Evolutionary conservation across 2,888 invertebrate genomes (phyloP), one percentile per base, ranked within the genome.

Genomic region (Colletes collaris): DNA sequence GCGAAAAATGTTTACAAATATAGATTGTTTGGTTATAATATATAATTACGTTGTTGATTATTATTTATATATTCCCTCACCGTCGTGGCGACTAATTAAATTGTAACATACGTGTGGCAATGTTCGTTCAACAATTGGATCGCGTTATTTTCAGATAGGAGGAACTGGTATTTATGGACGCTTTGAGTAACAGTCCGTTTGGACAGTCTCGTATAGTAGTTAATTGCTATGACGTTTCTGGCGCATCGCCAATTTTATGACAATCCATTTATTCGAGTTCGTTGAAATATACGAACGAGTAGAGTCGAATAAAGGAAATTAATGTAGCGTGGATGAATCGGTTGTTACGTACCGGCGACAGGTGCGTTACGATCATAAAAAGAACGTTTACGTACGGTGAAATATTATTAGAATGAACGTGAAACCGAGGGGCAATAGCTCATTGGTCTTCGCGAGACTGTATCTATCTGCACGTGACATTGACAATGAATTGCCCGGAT

Each of bases 401-500:
- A 65, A 65, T 53, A 8, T 37, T 56, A 27, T 27, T 13, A 13
- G 56, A 56, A 56, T 10, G 27, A 27, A 58, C n/a, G 35, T 35
- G 56, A 56, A 56, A 35, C 35, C 13, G 37, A 27, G 37, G 13
- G 59, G 19, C n/a, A 7, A 27, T 35, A 27, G 44, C 55, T 44
- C 40, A 55, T 52, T 16, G 35, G 37, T 37, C 16, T n/a, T 0
- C n/a, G 11, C 3, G 27, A 10, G 6, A 16, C n/a, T 11, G n/a
- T 56, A 16, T 46, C 68, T 13, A 13, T 16, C 52, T 16, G 64
- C 27, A 11, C 52, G 52, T 19, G 66, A 46, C 65, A 72, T 72
- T 72, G 72, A 16, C 66, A 72, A 72, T 72, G 72, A 72, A 72
- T 72, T 11, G 58, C 37, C n/a, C 44, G 65, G 50, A 27, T n/a